phyloP scores from a whole-genome alignment of 1,140 invertebrate genomes.

The Pararge aegeria region DNA sequence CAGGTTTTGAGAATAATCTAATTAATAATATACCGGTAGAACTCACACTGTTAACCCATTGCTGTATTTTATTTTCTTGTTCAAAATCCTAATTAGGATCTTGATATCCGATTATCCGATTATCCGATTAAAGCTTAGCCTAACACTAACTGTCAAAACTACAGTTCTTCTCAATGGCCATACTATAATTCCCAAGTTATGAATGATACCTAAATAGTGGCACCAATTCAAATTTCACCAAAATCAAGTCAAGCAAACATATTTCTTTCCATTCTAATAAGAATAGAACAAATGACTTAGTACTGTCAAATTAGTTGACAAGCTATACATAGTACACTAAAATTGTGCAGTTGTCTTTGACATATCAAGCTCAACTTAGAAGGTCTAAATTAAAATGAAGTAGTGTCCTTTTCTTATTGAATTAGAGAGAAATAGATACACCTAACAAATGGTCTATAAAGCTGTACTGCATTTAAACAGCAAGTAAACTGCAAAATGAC shows the following conservation, averaged over 20 bases:
- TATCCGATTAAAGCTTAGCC: too few relatives aligned
- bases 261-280: background rate
- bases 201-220: slow-evolving; percentile 44
- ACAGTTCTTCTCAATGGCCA: background rate
- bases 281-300: background rate
- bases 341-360: too few relatives aligned
- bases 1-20: too few relatives aligned
- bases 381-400: too few relatives aligned
- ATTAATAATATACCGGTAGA: too few relatives aligned
- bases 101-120: too few relatives aligned
- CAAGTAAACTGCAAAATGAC: too few relatives aligned
- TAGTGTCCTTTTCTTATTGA: background rate
- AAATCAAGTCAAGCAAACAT: background rate
- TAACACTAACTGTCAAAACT: background rate
- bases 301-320: background rate
- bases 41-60: too few relatives aligned
- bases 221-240: background rate
- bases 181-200: slow-evolving; percentile 2
- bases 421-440: slow-evolving; percentile 24
- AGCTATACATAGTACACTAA: too few relatives aligned
- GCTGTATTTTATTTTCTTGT: too few relatives aligned
- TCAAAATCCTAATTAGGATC: too few relatives aligned
- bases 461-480: background rate
- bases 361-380: too few relatives aligned
- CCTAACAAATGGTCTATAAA: background rate